phyloP scores from a whole-genome alignment of 2,888 invertebrate species.

The Eilema sororculum region DNA sequence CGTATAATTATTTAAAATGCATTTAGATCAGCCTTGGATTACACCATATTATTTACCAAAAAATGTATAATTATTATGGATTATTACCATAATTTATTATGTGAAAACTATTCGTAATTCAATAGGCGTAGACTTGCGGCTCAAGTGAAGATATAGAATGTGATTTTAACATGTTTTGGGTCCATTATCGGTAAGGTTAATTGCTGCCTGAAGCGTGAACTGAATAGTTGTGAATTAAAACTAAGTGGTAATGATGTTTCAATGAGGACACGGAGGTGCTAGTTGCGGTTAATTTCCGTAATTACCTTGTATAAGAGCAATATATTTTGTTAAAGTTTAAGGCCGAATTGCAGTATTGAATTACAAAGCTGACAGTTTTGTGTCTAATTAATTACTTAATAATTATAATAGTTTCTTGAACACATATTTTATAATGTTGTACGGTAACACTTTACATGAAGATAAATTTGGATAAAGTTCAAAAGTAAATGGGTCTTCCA shows the following conservation, averaged over 20 bases:
- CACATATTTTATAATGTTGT: not conserved
- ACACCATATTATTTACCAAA: not conserved
- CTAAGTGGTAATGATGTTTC: conserved; percentile 17
- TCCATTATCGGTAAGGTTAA: conserved; percentile 22
- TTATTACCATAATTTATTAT: conserved; percentile 1
- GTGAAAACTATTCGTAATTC: conserved; percentile 14
- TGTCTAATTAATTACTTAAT: not conserved
- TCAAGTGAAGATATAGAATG: conserved; percentile 12
- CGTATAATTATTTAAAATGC: conserved; percentile 2
- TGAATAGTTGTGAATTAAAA: conserved; percentile 1
- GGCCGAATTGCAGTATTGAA: not conserved
- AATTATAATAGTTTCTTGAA: not conserved
- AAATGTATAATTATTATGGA: not conserved
- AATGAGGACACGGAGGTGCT: conserved; percentile 14
- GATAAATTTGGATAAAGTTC: not conserved
- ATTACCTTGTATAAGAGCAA: conserved; percentile 6
- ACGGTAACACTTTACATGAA: not conserved
- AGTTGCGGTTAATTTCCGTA: not conserved
- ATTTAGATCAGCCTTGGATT: conserved; percentile 13
- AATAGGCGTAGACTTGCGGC: not conserved
- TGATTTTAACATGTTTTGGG: not conserved
- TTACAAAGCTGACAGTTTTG: not conserved
- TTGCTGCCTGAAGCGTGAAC: conserved; percentile 15
- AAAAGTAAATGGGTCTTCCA: not conserved
- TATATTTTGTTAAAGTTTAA: not conserved